Evolutionary conservation across 2,888 invertebrate genomes (phyloP), one percentile per base, ranked within the genome.

Genomic region (Xanthia icteritia): DNA sequence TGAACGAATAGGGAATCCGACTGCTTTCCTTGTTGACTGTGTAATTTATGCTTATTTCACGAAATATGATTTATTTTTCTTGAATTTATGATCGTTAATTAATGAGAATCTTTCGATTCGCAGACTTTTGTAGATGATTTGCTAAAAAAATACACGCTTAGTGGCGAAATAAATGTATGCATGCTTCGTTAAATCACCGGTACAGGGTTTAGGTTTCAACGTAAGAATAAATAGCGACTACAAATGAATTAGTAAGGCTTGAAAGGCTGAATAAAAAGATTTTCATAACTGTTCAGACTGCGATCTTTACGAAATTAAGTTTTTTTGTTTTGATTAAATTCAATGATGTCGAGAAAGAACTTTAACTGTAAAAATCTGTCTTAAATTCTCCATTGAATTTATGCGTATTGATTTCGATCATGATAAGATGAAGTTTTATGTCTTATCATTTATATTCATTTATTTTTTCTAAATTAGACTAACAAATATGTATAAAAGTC

Each of bases 1-100:
- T 90, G 89, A 89, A 75, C 83, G 86, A 83, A 83, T 88, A 85
- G 89, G 81, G 89, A 92, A 91, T 91, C 88, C 89, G 89, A 88
- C 90, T 92, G 91, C 91, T 90, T 91, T 90, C 87, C 88, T 90
- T 82, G 86, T 76, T 81, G 79, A 78, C 73, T 83, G 73, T 70
- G 81, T 80, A 67, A 81, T 83, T 79, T 81, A 86, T 85, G 74
- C 67, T 73, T 67, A 82, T 81, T 79, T 79, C 45, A 83, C 80
- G 76, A 71, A 79, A 79, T 85, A 54, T 56, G 23, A 76, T 61
- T 76, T 61, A 78, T 77, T 74, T 27, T 70, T 78, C 71, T 60
- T 71, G 27, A 56, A 83, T 64, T 70, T 64, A 64, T 76, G 60
- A 72, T 73, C n/a, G 61, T 67, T 64, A 61, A 71, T 69, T 69